phyloP scores from a whole-genome alignment of 2,797 vertebrate genomes.

The Sebastes steindachneri region DNA sequence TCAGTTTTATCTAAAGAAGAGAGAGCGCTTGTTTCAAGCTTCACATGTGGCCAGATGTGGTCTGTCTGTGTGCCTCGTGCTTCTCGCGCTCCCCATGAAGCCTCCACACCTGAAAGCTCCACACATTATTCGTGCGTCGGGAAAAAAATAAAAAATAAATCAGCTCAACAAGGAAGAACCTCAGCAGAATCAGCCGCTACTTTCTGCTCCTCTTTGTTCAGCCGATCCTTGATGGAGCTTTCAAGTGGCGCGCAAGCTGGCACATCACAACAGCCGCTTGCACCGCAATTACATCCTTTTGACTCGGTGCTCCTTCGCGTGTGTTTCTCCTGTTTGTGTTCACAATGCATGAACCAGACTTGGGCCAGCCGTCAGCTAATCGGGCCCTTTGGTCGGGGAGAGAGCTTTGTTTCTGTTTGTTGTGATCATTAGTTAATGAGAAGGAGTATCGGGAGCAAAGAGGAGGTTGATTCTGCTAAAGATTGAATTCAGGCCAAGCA shows the following conservation, averaged over 20 bases:
- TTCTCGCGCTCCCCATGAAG: not conserved
- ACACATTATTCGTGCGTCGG: conserved; percentile 7
- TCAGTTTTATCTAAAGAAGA: not conserved
- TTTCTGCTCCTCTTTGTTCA: conserved; percentile 59
- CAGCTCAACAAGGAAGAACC: conserved; percentile 32
- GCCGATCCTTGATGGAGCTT: conserved; percentile 49
- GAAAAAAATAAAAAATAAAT: not conserved
- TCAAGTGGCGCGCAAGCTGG: conserved; percentile 48
- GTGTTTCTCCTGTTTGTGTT: conserved; percentile 41
- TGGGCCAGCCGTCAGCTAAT: conserved; percentile 3
- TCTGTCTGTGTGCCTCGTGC: not conserved
- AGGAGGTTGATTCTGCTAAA: conserved; percentile 3
- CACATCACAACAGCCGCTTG: conserved; percentile 51
- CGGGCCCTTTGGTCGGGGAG: not conserved
- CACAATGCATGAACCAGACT: conserved; percentile 25
- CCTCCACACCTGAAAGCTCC: conserved; percentile 49
- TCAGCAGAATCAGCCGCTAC: conserved; percentile 43
- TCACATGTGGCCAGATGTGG: conserved; percentile 11
- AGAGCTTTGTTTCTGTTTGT: conserved; percentile 17
- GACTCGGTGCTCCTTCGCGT: conserved; percentile 45
- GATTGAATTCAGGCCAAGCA: not conserved
- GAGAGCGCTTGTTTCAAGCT: not conserved
- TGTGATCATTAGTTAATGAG: conserved; percentile 24
- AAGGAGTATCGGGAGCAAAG: conserved; percentile 3
- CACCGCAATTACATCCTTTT: conserved; percentile 68